phyloP scores from a whole-genome alignment of 2,797 vertebrate species.

The Borostomias antarcticus region DNA sequence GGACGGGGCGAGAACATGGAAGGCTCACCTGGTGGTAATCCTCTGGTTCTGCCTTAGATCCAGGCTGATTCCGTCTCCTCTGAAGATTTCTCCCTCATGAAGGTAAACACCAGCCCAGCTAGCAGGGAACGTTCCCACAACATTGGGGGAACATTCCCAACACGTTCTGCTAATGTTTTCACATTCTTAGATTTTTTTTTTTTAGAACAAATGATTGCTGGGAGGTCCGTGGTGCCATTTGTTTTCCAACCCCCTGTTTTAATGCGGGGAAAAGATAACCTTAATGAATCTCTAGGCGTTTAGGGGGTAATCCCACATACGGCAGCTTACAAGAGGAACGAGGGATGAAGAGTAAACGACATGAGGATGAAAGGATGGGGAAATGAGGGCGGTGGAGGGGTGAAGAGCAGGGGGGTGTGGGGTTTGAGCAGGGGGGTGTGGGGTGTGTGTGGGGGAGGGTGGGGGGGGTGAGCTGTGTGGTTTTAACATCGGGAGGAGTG shows the following conservation, averaged over 20 bases:
- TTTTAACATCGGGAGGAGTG: not conserved
- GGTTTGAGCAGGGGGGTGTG: too few relatives aligned
- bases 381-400: conserved; percentile 19
- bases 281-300: conserved; percentile 52
- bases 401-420: conserved; percentile 24
- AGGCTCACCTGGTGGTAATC: conserved; percentile 13
- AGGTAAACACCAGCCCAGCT: conserved; percentile 52
- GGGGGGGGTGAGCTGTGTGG: not conserved
- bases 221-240: conserved; percentile 41
- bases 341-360: conserved; percentile 66
- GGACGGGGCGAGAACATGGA: conserved; percentile 26
- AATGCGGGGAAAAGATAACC: conserved; percentile 62
- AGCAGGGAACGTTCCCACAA: too few relatives aligned
- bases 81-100: conserved; percentile 27
- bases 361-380: conserved; percentile 62
- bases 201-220: too few relatives aligned
- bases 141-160: too few relatives aligned
- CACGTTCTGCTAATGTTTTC: too few relatives aligned
- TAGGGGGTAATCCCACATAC: conserved; percentile 60
- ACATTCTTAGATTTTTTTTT: not conserved
- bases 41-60: conserved; percentile 39
- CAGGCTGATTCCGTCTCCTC: conserved; percentile 38
- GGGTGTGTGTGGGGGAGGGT: conserved; percentile 13
- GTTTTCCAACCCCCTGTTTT: conserved; percentile 31
- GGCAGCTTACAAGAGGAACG: conserved; percentile 65